These are phyloP conservation scores for Caenorhabditis panamensis DNA, from an alignment of 2,888 invertebrate species.

Conservation along the genomic window DNA sequence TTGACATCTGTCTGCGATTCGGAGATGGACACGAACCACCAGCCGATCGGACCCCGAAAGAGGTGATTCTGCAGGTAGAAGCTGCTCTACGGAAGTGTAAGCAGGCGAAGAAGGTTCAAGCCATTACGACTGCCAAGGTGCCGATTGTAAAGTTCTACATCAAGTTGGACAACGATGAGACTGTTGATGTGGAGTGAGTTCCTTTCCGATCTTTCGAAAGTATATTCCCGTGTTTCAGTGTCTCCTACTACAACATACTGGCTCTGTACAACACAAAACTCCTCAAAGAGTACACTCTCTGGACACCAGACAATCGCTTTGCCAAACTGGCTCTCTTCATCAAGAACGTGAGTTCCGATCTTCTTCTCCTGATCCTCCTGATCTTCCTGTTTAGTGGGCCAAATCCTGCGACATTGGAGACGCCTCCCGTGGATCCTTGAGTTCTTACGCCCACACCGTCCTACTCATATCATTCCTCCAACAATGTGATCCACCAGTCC, in stretches of 20 bases:
- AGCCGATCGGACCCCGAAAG: conserved; percentile 12
- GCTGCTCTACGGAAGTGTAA: conserved; percentile 11
- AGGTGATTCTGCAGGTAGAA: conserved; percentile 35
- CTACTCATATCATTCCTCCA: conserved; percentile 85
- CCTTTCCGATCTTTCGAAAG: not conserved
- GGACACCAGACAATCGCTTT: conserved; percentile 83
- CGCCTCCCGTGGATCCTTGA: conserved; percentile 85
- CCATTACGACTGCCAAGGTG: conserved; percentile 84
- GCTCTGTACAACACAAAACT: conserved; percentile 84
- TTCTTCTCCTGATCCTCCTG: no score
- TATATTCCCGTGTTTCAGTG: conserved; percentile 74
- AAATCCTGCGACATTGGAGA: conserved; percentile 84
- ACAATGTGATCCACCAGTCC: conserved; percentile 83
- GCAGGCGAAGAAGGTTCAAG: conserved; percentile 18
- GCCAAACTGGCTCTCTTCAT: conserved; percentile 70
- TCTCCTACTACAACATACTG: conserved; percentile 85
- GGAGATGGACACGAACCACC: conserved; percentile 77
- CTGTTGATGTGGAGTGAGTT: conserved; percentile 84
- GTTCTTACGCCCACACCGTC: conserved; percentile 85
- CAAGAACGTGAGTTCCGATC: conserved; percentile 80
- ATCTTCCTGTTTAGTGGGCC: conserved; percentile 82
- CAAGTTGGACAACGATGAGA: not conserved
- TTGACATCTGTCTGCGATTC: conserved; percentile 85
- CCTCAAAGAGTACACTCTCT: conserved; percentile 83
- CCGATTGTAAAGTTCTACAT: conserved; percentile 85